Evolutionary conservation across 2,113 vertebrate genomes (phyloP), one percentile per base, ranked within the genome.

Genomic region (Scytalopus superciliaris): DNA sequence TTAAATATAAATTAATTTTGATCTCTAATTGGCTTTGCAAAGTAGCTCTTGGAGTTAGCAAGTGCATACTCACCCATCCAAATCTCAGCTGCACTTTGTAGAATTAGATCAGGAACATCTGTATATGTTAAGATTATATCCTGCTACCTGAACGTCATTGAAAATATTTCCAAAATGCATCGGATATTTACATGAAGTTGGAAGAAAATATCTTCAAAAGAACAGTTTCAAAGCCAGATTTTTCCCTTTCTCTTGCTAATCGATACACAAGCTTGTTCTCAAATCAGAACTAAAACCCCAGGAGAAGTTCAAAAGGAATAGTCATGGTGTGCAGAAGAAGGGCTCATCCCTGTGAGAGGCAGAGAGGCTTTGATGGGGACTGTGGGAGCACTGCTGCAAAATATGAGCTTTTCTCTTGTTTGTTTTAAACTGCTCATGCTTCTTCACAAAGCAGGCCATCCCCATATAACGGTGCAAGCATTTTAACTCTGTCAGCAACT

Each of bases 181-280:
- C 47, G 27, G 31, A 42, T 83, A 90, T 84, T 77, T 95, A n/a
- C 37, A 66, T 66, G 49, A 87, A 91, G 31, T 5, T 45, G 55
- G 39, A 77, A 83, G 75, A 90, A 25, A 79, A 18, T 63, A 80
- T 62, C 82, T 94, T 94, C 87, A 94, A 93, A 96, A 88, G 63
- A 68, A 27, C 37, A 28, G 10, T 95, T 89, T 94, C 93, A 96
- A 96, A 96, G 79, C 19, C 70, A 60, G 10, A 10, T 86, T 77
- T 69, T 66, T 3, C 53, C 33, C 10, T 82, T 63, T 94, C 8
- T 45, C 59, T 95, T 1, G 3, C 24, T 93, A 84, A 93, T 97
- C 96, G 78, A n/a, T 95, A 60, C 33, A 69, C 47, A 81, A 89
- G 12, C 70, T 70, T 66, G 75, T 52, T 88, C 56, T 94, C n/a